phyloP scores from a whole-genome alignment of 2,888 invertebrate species.

The Cephonodes hylas region DNA sequence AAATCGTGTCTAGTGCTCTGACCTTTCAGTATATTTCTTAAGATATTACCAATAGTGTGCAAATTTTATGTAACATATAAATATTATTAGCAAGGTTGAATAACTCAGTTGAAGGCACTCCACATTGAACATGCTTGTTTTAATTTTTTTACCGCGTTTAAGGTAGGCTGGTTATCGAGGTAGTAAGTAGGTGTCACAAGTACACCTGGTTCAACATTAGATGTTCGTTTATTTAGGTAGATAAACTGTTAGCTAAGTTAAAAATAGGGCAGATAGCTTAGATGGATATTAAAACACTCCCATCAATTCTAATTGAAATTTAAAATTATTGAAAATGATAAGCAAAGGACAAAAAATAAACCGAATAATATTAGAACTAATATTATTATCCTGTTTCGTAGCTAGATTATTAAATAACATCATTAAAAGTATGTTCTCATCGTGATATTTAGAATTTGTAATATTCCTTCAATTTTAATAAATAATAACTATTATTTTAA shows the following conservation, averaged over 20 bases:
- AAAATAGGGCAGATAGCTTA: neutral
- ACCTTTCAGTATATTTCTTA: neutral
- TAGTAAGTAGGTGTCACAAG: no score
- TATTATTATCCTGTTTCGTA: no score
- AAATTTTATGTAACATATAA: neutral
- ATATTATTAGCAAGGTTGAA: constrained; percentile 1
- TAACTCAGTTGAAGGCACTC: neutral
- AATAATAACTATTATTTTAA: no score
- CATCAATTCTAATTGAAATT: neutral
- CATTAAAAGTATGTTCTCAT: no score
- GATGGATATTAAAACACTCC: neutral
- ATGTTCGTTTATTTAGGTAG: constrained; percentile 12
- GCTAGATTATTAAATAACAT: no score
- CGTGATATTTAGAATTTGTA: no score
- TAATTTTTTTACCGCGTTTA: neutral
- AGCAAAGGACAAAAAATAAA: no score
- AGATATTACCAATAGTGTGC: constrained; percentile 3
- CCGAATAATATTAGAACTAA: no score
- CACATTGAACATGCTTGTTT: neutral
- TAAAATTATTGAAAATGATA: no score
- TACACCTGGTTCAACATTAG: constrained; percentile 10
- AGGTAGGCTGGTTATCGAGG: constrained; percentile 4
- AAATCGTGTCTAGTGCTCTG: neutral
- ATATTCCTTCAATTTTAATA: no score
- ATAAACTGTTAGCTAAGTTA: constrained; percentile 5